Base-by-base conservation (phyloP, 2,888 invertebrate species). In the Automeris io region DNA sequence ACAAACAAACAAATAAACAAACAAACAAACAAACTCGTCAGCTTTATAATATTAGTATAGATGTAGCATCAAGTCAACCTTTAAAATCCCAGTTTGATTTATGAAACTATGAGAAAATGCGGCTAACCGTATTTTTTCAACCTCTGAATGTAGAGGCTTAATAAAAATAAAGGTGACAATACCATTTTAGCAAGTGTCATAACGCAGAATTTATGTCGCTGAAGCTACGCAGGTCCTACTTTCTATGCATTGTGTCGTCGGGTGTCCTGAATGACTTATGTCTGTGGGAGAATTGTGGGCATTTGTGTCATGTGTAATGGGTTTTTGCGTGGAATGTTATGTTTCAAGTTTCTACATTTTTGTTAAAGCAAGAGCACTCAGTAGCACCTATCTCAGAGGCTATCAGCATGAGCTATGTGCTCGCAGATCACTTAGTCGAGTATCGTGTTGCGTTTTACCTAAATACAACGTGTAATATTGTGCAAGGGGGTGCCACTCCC, bases 121-220 rank as follows among this genome's bases (percentile, higher is more conserved):
- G 22, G 5, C 8, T 16, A 29, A n/a, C 9, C 29, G n/a, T 8
- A 29, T 29, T 29, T 29, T 29, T 29, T 5, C 29, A 4, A 8
- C 13, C 16, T 8, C 19, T 9, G 33, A 39, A 23, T 35, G 37
- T 31, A 48, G n/a, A n/a, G 29, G 40, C 41, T 40, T 45, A 46
- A 51, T 52, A 50, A 51, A 49, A 51, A 45, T 42, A 43, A 45
- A 51, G 44, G 47, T 47, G 49, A 40, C 47, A 50, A 41, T 45
- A 43, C 41, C 40, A 51, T 44, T 53, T 51, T 42, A 49, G 48
- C 47, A 32, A 39, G 43, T 55, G 57, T 57, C 54, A 57, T 48
- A 55, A 49, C 44, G 40, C 40, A 38, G 47, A 48, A 59, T 61
- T 57, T 57, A 57, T 51, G 42, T 31, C 29, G 19, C 9, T 21